Base-by-base conservation (phyloP, 2,888 invertebrate species). In the Drosophila rellima region DNA sequence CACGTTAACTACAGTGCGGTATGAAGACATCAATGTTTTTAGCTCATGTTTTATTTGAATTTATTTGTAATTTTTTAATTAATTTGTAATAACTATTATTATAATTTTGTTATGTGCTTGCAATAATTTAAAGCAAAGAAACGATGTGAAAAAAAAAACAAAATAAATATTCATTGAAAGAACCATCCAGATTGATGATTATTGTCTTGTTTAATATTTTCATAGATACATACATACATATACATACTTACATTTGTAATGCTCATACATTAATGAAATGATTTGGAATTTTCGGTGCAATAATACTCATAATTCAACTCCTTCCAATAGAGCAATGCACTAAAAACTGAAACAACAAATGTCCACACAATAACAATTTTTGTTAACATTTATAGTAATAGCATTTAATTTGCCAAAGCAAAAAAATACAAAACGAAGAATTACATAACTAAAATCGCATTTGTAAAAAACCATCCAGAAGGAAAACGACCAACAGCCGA, bases 1-100 rank as follows among this genome's bases (percentile, higher is more conserved):
- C 42, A 67, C 74, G 63, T 76, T 82, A 42, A 65, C 42, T 55
- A 55, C 56, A 59, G 71, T 82, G 84, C 88, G 86, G 72, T 70
- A 88, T 73, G 74, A 88, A 85, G 83, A 86, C 88, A 85, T 62
- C 33, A 33, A 63, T 79, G 73, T 80, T 71, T 82, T 80, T 88
- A 88, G 78, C 83, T 82, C 86, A 85, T 83, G 88, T 87, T 82
- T 83, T 88, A 85, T 88, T 85, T 83, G 78, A 88, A 88, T 86
- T 88, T 85, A 85, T 86, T 88, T 88, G 72, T 83, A 86, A 69
- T 69, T 68, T 85, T 83, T 88, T 78, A 86, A 88, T 88, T 88
- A 83, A 65, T 88, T 85, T 69, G 60, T 70, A 82, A 78, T 74
- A 65, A 67, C 71, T 85, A 72, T 71, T 82, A 74, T 44, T 61